A percentile compares a stretch with the other conserved stretches of the same genome.
These are phyloP conservation scores for Sphaerodactylus townsendi DNA, from an alignment of 2,113 vertebrate species.

Conservation along the genomic window DNA sequence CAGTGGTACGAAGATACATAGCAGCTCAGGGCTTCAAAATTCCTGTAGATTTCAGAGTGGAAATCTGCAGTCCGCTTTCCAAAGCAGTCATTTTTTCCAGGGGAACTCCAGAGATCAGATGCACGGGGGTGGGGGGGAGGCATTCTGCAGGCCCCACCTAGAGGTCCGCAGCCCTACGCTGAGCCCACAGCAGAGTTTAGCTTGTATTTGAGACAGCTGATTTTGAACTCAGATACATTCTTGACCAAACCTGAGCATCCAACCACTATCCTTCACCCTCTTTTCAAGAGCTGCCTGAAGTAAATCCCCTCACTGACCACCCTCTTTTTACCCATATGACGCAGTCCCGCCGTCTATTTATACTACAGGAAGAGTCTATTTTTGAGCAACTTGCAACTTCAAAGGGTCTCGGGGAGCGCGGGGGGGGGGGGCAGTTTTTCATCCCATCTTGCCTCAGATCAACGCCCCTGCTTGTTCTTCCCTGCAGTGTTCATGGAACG, in stretches of 20 bases:
- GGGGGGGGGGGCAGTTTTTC: not conserved
- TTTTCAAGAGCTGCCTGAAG: not conserved
- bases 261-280: not conserved
- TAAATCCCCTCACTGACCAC: too few species aligned
- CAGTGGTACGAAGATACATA: too few species aligned
- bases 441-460: not conserved
- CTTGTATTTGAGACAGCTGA: too few species aligned
- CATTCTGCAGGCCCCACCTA: too few species aligned
- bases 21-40: too few species aligned
- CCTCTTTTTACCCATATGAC: not conserved
- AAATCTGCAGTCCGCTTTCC: too few species aligned
- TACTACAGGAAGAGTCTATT: constrained; percentile 18
- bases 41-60: too few species aligned
- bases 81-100: too few species aligned
- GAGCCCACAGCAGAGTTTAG: too few species aligned
- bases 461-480: not conserved
- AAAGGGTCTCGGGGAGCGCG: not conserved
- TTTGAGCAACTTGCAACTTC: not conserved
- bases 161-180: too few species aligned
- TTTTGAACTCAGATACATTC: not conserved
- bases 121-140: too few species aligned
- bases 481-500: not conserved
- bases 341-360: not conserved
- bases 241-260: not conserved
- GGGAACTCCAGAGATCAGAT: too few species aligned